Base-by-base conservation (phyloP, 2,797 vertebrate species). In the Pitangus sulphuratus region DNA sequence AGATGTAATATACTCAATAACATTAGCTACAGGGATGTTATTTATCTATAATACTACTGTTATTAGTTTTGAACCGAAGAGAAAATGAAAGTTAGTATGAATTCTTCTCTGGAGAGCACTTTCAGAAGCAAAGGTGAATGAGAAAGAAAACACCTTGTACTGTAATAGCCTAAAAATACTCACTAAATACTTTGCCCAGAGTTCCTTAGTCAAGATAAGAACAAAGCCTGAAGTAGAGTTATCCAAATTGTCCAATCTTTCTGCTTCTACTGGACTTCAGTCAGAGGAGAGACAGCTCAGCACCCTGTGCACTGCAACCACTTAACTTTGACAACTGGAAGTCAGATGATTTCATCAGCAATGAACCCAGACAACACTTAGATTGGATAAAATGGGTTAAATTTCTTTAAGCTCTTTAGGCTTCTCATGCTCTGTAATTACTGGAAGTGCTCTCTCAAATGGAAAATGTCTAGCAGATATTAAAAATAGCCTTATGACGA, bases 401-500 rank as follows among this genome's bases (percentile, higher is more conserved):
- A 56, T 69, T 88, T 90, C 50, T 88, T 54, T 10, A 88, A 31
- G 13, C 35, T 69, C 10, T 45, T 93, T 33, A 58, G 15, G 20
- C 21, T 92, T 72, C 33, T 84, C 47, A 69, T 81, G 45, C 11
- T 44, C 13, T 78, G 12, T 60, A 81, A 82, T 61, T 65, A 76
- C 31, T 58, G 31, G 31, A 74, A 84, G 50, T 35, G 35, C 6
- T 94, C 50, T 84, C 39, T 84, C 87, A 68, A 69, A 82, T 56
- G 56, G 53, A 87, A 84, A 84, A 79, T 22, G 13, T 77, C 77
- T 75, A 92, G 58, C 58, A 80, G 58, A 56, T 75, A 76, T 65
- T 88, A 82, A 94, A 93, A 90, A 57, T 31, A 93, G 54, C 51
- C 51, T 76, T 84, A 75, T 69, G 72, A 82, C 12, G 88, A 93